Base-by-base conservation (phyloP, 2,797 vertebrate species). In the Pristis pectinata region DNA sequence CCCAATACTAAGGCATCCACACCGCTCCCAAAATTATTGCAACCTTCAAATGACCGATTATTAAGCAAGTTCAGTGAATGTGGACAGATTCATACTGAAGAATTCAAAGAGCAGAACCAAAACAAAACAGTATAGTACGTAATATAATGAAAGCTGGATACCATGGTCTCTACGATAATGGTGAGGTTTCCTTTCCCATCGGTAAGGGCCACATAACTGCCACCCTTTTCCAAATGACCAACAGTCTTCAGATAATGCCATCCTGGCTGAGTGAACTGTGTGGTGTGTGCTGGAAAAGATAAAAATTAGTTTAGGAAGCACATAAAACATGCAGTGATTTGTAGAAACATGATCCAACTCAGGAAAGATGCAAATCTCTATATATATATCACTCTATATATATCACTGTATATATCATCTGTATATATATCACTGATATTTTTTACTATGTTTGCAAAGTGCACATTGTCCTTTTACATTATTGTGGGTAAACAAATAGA, bases 101-200 rank as follows among this genome's bases (percentile, higher is more conserved):
- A 89, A 89, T 89, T 15, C 53, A n/a, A 4, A 85, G 82, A 56
- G 1, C 8, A 34, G 30, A 56, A 17, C 30, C 17, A 19, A 56
- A 61, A 70, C 67, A 70, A 89, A 24, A 91, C 83, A n/a, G 53
- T 11, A n/a, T 17, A 11, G 17, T 22, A 41, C 64, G 87, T 67
- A 67, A 91, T 37, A 91, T 67, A 64, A 91, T 41, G 87, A 91
- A 91, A 91, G 61, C n/a, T 64, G 67, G 87, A 97, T 96, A 98
- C 99, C 99, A 99, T 99, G 94, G 98, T 99, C 97, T 99, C 99
- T 95, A 99, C 96, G 95, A 99, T 97, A 95, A 99, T 96, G 4
- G 98, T 99, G 95, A 99, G 98, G 96, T 98, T 99, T 95, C 98
- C 98, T 72, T 96, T 96, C 74, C 97, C 97, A 74, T 99, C 98